Base-by-base conservation (phyloP, 2,797 vertebrate genomes). In the Linurgus olivaceus region DNA sequence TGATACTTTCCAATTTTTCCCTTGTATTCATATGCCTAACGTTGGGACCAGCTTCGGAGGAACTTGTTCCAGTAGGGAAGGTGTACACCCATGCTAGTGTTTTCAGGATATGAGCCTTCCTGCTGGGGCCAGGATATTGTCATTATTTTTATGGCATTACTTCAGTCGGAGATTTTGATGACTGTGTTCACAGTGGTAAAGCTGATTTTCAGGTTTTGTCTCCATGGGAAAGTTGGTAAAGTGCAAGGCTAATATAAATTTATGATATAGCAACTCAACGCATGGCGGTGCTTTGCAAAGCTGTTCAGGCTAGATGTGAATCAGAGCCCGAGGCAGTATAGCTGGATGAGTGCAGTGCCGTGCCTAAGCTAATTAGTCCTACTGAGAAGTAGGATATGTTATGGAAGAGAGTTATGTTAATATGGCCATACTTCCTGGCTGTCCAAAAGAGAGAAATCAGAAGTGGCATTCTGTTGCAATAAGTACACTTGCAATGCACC, bases 361-460 rank as follows among this genome's bases (percentile, higher is more conserved):
- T 93, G 94, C 90, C 82, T 94, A 57, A 95, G 85, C 82, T 96
- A 94, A 94, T 95, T 94, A 95, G 75, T 90, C 65, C 79, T 94
- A 77, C 82, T 61, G 48, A 94, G 91, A 88, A 94, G 75, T 17
- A 68, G 57, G 70, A 19, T 50, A 10, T 52, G 29, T 74, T 91
- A 26, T 76, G 48, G 87, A 88, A 71, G n/a, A 86, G 59, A 80
- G 50, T 89, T 91, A 71, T 67, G 35, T 91, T 92, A 89, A 89
- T 94, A 45, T 65, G 50, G 42, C 61, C 28, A 8, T 80, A 33
- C 50, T 89, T 73, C 91, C 52, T 8, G 0, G 38, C 63, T 80
- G 6, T 59, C 52, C 3, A 1, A 51, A 92, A 54, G 58, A 77
- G 72, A 63, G 29, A 73, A 78, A 67, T 42, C 33, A 24, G 47